These are phyloP conservation scores for Poecilia wingei DNA, from an alignment of 2,797 vertebrate genomes.

Conservation along the genomic window DNA sequence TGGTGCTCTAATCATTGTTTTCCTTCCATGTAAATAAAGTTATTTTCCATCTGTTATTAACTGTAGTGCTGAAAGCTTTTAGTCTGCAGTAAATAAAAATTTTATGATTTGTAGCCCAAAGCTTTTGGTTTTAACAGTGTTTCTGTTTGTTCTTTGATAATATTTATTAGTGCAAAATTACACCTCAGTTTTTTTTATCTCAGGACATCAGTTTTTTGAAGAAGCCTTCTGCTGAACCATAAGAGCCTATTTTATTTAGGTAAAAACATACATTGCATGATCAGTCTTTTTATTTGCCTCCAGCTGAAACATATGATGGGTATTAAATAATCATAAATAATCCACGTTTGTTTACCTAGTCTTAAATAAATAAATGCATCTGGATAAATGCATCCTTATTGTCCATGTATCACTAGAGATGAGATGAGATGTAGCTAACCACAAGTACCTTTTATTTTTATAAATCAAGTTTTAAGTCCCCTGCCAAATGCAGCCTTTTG, in stretches of 20 bases:
- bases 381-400: not conserved
- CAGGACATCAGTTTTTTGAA: slow-evolving; percentile 3
- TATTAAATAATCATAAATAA: not conserved
- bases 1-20: slow-evolving; percentile 4
- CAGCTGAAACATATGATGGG: not conserved
- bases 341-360: not conserved
- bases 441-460: not conserved
- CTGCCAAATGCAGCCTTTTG: not conserved
- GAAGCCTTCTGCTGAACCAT: slow-evolving; percentile 1
- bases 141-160: slow-evolving; percentile 15
- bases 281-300: slow-evolving; percentile 8
- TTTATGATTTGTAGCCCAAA: not conserved
- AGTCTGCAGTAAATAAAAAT: not conserved
- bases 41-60: not conserved
- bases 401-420: not conserved
- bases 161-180: slow-evolving; percentile 9
- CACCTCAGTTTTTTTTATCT: slow-evolving; percentile 1
- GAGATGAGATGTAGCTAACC: not conserved
- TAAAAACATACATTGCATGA: not conserved
- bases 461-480: not conserved
- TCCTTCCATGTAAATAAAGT: slow-evolving; percentile 9
- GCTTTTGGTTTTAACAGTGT: slow-evolving; percentile 2
- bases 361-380: not conserved
- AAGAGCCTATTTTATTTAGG: not conserved
- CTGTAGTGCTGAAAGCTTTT: slow-evolving; percentile 2